phyloP scores from a whole-genome alignment of 2,888 invertebrate species.

The Chloroclysta siterata region DNA sequence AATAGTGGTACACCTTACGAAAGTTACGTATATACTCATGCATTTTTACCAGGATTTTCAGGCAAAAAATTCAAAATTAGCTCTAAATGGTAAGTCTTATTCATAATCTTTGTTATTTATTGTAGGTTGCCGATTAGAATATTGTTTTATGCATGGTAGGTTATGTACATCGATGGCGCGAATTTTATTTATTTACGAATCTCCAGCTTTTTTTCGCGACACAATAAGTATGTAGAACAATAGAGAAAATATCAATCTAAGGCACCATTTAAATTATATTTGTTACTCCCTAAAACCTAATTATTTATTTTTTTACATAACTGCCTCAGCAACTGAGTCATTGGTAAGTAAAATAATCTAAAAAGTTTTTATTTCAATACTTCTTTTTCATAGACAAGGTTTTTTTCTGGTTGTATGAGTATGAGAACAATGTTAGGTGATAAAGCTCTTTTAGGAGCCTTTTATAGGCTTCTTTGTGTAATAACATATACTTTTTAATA shows the following conservation, averaged over 20 bases:
- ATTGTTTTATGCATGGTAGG: neutral
- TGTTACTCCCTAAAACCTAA: neutral
- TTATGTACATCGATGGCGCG: slow-evolving; percentile 2
- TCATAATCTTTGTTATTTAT: slow-evolving; percentile 3
- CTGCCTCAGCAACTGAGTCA: slow-evolving; percentile 15
- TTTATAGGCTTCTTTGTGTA: too few species aligned
- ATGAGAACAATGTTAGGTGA: too few species aligned
- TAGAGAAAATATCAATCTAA: too few species aligned
- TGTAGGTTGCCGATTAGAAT: neutral
- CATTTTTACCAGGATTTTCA: slow-evolving; percentile 23
- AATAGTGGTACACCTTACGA: neutral
- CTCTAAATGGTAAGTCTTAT: slow-evolving; percentile 27
- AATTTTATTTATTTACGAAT: neutral
- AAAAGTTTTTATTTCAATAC: neutral
- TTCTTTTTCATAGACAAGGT: too few species aligned
- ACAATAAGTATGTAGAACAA: too few species aligned
- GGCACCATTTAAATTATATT: neutral
- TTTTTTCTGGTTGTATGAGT: too few species aligned
- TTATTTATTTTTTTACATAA: slow-evolving; percentile 19
- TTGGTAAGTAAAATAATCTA: slow-evolving; percentile 18
- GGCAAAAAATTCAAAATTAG: slow-evolving; percentile 22
- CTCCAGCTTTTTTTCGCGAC: too few species aligned
- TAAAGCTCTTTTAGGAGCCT: too few species aligned
- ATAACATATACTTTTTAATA: too few species aligned
- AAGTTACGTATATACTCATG: slow-evolving; percentile 4